Evolutionary conservation across 2,888 invertebrate species (phyloP).

Genomic region (Phania funesta): DNA sequence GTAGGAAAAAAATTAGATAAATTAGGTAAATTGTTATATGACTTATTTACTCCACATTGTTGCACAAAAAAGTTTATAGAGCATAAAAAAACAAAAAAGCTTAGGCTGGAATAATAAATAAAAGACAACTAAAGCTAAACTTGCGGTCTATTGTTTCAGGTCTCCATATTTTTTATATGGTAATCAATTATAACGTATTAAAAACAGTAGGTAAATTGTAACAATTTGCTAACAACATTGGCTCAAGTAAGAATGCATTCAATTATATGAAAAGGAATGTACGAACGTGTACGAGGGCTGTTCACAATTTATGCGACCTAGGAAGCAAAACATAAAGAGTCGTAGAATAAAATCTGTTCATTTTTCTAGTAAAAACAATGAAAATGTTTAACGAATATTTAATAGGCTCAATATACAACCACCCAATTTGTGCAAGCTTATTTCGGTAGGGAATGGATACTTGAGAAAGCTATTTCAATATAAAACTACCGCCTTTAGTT

Average conservation of each 20-base stretch:
- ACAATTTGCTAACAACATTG: conserved; percentile 59
- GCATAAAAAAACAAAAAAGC: neutral
- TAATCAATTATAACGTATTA: conserved; percentile 65
- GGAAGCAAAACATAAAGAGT: no score
- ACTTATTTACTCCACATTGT: conserved; percentile 53
- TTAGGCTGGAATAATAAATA: neutral
- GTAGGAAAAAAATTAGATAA: conserved; percentile 17
- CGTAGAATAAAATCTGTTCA: no score
- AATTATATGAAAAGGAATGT: neutral
- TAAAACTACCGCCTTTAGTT: no score
- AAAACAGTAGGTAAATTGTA: conserved; percentile 62
- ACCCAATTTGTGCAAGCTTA: no score
- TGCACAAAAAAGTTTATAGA: conserved; percentile 7
- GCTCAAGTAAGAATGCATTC: neutral
- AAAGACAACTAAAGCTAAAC: conserved; percentile 4
- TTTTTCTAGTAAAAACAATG: no score
- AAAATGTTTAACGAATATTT: no score
- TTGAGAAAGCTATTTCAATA: no score
- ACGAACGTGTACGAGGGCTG: neutral
- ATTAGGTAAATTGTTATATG: conserved; percentile 58
- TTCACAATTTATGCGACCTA: neutral
- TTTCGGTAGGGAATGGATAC: no score
- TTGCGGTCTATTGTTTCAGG: conserved; percentile 33
- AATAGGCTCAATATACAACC: no score
- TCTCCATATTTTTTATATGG: conserved; percentile 40